Percentiles rank a stretch among this genome's conserved stretches.
Evolutionary conservation across 2,888 invertebrate species (phyloP).

Genomic region (Odontocolon sp.): DNA sequence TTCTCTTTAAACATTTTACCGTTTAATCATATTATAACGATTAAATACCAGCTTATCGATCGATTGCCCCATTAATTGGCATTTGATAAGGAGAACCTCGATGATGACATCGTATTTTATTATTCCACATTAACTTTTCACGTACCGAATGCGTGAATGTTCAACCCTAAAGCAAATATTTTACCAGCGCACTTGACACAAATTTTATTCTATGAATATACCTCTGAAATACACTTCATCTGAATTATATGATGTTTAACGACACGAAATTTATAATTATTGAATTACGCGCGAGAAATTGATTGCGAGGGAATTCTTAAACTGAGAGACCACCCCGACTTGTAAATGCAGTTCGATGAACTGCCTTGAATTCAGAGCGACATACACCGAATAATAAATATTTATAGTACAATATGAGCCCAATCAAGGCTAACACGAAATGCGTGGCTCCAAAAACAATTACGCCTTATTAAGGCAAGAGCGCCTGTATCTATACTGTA

Average conservation of each 20-base stretch:
- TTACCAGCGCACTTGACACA: constrained; percentile 2
- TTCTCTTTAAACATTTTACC: not conserved
- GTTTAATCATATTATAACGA: not conserved
- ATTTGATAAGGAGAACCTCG: constrained; percentile 24
- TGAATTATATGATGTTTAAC: not conserved
- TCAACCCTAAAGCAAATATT: constrained; percentile 1
- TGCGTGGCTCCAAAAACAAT: constrained; percentile 60
- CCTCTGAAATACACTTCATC: not conserved
- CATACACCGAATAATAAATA: constrained; percentile 9
- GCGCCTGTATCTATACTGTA: not conserved
- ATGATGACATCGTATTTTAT: not conserved
- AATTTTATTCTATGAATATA: not conserved
- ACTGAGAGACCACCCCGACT: not conserved
- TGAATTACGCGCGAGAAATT: constrained; percentile 22
- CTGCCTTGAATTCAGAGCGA: not conserved
- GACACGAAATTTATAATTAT: not conserved
- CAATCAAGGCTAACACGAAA: not conserved
- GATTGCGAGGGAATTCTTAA: not conserved
- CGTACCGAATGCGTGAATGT: not conserved
- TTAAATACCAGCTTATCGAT: constrained; percentile 7
- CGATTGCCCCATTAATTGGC: constrained; percentile 24
- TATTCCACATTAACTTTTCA: not conserved
- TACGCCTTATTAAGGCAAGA: constrained; percentile 63
- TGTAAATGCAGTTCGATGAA: not conserved
- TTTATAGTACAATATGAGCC: not conserved